Conservation (phyloP, 1,140 invertebrate species). For the Diorhabda elongata region DNA sequence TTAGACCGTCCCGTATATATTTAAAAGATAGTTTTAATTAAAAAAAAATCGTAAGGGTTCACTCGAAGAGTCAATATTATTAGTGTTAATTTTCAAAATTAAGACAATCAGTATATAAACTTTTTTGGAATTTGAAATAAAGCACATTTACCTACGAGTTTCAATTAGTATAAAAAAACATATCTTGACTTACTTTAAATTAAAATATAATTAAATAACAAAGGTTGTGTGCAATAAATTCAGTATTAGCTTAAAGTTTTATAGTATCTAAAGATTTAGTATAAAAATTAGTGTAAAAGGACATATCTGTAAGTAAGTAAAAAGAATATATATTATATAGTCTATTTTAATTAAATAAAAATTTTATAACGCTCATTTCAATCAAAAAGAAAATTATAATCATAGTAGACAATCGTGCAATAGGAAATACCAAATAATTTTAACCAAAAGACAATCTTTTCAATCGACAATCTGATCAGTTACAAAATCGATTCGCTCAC, state of each 20-base stretch:
- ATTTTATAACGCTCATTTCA: conserved; percentile 13
- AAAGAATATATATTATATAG: conserved; percentile 28
- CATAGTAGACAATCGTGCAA: neutral
- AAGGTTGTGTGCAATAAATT: conserved; percentile 29
- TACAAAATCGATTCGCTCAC: neutral
- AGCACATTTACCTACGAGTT: conserved; percentile 36
- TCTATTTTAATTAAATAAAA: neutral
- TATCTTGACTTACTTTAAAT: conserved; percentile 25
- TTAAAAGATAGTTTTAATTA: conserved; percentile 6
- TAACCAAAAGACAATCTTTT: conserved; percentile 37
- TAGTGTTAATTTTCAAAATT: conserved; percentile 8
- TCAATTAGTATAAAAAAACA: conserved; percentile 37
- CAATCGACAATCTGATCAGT: neutral
- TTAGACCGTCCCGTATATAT: conserved; percentile 25
- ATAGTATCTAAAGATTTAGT: conserved; percentile 4
- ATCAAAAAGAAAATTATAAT: conserved; percentile 10
- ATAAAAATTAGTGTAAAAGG: conserved; percentile 22
- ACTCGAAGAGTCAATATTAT: conserved; percentile 17
- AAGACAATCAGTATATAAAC: conserved; percentile 19
- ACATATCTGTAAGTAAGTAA: conserved; percentile 29
- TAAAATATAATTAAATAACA: neutral
- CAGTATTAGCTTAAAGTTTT: conserved; percentile 25
- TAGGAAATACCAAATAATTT: conserved; percentile 3
- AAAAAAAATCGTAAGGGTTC: too few relatives aligned
- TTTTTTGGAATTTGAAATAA: neutral